These are phyloP conservation scores for Oasisia sp. DNA, from an alignment of 2,888 invertebrate genomes.

Conservation along the genomic window DNA sequence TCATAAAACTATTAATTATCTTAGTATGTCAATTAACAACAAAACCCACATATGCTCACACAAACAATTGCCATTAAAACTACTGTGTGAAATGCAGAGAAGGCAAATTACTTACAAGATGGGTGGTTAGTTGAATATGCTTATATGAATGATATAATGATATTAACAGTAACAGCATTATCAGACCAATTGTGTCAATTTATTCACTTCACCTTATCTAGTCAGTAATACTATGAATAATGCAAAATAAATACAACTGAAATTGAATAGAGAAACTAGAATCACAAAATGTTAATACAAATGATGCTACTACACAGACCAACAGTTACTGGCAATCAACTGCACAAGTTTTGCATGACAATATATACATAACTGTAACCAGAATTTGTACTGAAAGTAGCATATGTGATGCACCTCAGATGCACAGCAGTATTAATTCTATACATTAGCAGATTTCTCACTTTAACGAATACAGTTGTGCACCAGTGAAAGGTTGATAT, in stretches of 20 bases:
- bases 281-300: background rate
- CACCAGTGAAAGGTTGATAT: background rate
- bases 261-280: background rate
- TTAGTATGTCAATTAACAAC: background rate
- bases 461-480: background rate
- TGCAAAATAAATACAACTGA: conserved; percentile 11
- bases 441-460: conserved; percentile 7
- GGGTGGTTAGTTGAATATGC: no score
- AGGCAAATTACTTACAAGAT: background rate
- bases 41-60: background rate
- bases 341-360: background rate
- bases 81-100: background rate
- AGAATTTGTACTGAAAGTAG: background rate
- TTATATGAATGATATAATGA: background rate
- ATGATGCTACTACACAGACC: background rate
- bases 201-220: background rate
- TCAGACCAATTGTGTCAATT: background rate
- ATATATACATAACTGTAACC: background rate
- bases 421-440: conserved; percentile 18
- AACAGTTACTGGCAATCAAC: background rate
- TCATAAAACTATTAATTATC: background rate
- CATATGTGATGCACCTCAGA: background rate
- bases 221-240: background rate
- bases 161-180: background rate
- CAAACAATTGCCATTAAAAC: background rate